Evolutionary conservation across 2,113 vertebrate genomes (phyloP), one percentile per base, ranked within the genome.

Genomic region (Elgaria multicarinata): DNA sequence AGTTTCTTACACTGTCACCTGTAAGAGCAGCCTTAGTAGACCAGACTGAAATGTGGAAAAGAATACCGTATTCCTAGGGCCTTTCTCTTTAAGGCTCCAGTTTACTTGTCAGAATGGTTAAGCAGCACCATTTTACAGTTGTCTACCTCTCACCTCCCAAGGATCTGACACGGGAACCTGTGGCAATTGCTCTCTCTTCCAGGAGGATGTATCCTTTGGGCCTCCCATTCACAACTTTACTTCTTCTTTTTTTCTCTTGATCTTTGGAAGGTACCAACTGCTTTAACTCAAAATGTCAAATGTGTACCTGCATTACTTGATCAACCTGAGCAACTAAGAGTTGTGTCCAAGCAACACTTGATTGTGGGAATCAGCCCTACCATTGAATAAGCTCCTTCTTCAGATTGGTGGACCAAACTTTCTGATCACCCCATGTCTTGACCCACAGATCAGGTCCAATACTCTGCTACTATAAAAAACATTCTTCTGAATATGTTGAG

Each of bases 1-100:
- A 62, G n/a, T 46, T 58, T 24, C 64, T 90, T 83, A 53, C 69
- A 89, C 53, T 71, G 66, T 44, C 62, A 62, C 75, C 88, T 26
- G 22, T 6, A n/a, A n/a, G 44, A 53, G 64, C 20, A 33, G 36
- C 36, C 28, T 20, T 69, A 1, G 0, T 33, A 6, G 4, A 44
- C 16, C 4, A 66, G 39, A 14, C 36, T 39, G 18, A 82, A 82
- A 82, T 12, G n/a, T 42, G 36, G 55, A 58, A 14, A 9, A 18
- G 36, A 22, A 36, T 58, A 4, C 53, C 18, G 24, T 26, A 24
- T 36, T 31, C 50, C 13, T 58, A 58, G 9, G 16, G 14, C 2
- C 46, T 22, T 12, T 53, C 58, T 71, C 31, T 72, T 72, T 33
- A 28, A 64, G 16, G 31, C 1, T 55, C 12, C n/a, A 39, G 39